Conservation (phyloP, 2,888 invertebrate species). For the Congeria kusceri region DNA sequence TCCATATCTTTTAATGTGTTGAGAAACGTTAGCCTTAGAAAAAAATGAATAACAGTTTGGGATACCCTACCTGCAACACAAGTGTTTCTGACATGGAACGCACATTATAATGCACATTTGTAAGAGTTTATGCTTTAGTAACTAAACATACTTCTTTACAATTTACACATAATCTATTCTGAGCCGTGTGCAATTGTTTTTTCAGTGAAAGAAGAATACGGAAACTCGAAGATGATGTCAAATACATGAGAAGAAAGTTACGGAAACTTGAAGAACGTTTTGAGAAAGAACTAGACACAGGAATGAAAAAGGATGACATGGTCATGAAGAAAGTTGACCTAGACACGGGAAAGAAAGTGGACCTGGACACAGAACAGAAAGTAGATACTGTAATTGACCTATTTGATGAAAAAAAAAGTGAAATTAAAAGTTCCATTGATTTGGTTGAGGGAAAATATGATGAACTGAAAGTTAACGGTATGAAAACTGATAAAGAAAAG, state of each 20-base stretch:
- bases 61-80: no score
- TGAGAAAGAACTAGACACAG: conserved; percentile 4
- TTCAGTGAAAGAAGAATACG: conserved; percentile 39
- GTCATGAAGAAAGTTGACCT: neutral
- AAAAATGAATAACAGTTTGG: neutral
- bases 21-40: no score
- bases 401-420: neutral
- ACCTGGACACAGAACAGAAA: conserved; percentile 1
- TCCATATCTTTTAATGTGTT: no score
- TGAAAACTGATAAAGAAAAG: conserved; percentile 18
- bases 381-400: neutral
- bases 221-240: conserved; percentile 23
- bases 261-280: conserved; percentile 20
- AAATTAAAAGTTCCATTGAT: neutral
- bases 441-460: conserved; percentile 13
- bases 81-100: no score
- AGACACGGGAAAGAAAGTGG: conserved; percentile 9
- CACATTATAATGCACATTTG: no score
- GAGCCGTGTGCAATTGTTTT: conserved; percentile 7
- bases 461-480: conserved; percentile 1
- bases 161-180: neutral
- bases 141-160: no score
- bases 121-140: no score
- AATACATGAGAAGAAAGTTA: conserved; percentile 25
- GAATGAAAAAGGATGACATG: neutral